A percentile compares a stretch with the other conserved stretches of the same genome.
Conservation (phyloP, 2,888 invertebrate genomes). For the Pterostichus niger region DNA sequence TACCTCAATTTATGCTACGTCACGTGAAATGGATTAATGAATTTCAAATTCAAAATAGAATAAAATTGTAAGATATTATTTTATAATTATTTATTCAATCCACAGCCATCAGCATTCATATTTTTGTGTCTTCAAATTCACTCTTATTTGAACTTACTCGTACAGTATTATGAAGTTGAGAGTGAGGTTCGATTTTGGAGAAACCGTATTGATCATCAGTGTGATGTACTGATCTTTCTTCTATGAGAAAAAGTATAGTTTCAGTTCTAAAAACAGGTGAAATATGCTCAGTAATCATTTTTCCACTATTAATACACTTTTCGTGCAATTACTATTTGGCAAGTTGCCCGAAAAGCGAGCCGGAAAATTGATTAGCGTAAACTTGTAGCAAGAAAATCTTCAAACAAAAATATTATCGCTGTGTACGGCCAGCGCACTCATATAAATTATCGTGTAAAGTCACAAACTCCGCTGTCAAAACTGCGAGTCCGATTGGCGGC, state of each 20-base stretch:
- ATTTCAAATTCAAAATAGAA: no score
- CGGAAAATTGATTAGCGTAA: conserved; percentile 59
- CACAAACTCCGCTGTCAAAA: background rate
- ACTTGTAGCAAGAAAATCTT: conserved; percentile 51
- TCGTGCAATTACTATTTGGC: conserved; percentile 60
- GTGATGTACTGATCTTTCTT: no score
- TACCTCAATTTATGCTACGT: no score
- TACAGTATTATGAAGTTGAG: no score
- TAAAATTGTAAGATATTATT: no score
- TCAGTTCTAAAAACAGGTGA: conserved; percentile 28
- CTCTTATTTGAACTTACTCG: no score
- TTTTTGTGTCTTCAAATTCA: no score
- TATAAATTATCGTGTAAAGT: conserved; percentile 30
- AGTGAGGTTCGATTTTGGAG: no score
- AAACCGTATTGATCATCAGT: no score
- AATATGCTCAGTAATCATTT: conserved; percentile 49
- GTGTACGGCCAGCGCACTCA: conserved; percentile 25
- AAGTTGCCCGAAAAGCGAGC: conserved; percentile 47
- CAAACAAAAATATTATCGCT: conserved; percentile 51
- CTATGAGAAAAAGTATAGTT: background rate
- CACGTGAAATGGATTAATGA: no score
- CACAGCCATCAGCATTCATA: no score
- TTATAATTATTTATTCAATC: no score
- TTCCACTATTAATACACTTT: conserved; percentile 55
- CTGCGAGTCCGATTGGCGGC: background rate